Base-by-base conservation (phyloP, 2,888 invertebrate species). In the Hypena proboscidalis region DNA sequence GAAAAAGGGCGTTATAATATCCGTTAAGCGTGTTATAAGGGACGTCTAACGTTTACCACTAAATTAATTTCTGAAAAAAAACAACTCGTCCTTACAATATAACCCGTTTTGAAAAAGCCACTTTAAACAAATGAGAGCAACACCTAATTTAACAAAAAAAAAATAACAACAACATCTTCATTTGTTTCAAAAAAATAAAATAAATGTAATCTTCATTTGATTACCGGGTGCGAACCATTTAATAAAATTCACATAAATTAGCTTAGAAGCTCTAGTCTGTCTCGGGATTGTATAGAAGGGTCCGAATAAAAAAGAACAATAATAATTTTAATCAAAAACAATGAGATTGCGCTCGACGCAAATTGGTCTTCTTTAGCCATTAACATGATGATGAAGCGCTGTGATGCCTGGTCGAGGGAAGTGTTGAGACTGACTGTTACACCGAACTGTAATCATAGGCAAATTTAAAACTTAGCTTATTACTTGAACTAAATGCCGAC, bases 301-400 rank as follows among this genome's bases (percentile, higher is more conserved):
- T 48, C 45, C 46, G 67, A 73, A 73, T 77, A 77, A 80, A 78
- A 71, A 71, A 64, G 72, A 73, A 79, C 80, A 80, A 85, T 84
- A 85, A 86, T 84, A 80, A 87, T 86, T 86, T 85, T 85, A 86
- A 87, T 87, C 86, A 85, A 80, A 86, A 84, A 83, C 85, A 88
- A 85, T 85, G 84, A 83, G 81, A 82, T 83, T 81, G 81, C 71
- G 70, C 81, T 76, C 75, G 80, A 80, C 76, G 74, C 74, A 83
- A 85, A 85, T 84, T 80, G 80, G 79, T 80, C 80, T 82, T 80
- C 79, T 83, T 82, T 77, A 67, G 70, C 74, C 70, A 78, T 84
- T 81, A 85, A 76, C 80, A 73, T 80, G 73, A 80, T 78, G 79
- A 83, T 81, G 80, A 71, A 83, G 70, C 67, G 67, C 52, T 61